Conservation (phyloP, 2,888 invertebrate species). For the Scaptomyza polygonia region DNA sequence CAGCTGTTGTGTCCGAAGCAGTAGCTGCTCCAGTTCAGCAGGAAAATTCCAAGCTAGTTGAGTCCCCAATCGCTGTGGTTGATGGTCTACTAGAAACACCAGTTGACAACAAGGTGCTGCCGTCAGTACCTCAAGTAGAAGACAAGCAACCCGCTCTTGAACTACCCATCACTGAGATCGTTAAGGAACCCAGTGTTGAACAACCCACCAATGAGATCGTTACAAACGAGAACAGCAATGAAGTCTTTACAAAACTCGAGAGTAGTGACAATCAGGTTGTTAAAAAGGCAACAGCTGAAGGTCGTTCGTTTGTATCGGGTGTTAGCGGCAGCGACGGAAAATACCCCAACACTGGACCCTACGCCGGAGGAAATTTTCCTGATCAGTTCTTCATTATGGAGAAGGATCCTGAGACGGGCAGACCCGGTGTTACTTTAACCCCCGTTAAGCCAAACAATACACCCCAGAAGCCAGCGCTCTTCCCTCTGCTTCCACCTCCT, state of each 20-base stretch:
- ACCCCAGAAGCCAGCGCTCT: slow-evolving; percentile 29
- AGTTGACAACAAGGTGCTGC: background rate
- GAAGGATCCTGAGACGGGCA: background rate
- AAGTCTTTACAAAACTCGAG: slow-evolving; percentile 1
- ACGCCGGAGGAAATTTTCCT: background rate
- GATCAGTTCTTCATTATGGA: slow-evolving; percentile 14
- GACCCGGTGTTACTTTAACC: too few species aligned
- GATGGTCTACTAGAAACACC: background rate
- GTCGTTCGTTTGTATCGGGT: background rate
- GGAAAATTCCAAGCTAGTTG: background rate
- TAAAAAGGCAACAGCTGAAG: slow-evolving; percentile 8
- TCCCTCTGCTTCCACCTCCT: slow-evolving; percentile 24
- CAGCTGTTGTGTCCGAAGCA: background rate
- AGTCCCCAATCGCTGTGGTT: background rate
- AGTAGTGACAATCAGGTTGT: slow-evolving; percentile 10
- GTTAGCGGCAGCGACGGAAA: background rate
- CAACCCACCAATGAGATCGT: background rate
- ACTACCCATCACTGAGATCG: background rate
- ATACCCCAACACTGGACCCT: background rate
- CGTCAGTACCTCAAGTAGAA: background rate
- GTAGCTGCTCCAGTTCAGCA: background rate
- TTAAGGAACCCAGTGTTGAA: background rate
- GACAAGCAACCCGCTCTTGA: slow-evolving; percentile 1
- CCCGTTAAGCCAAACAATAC: background rate
- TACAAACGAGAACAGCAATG: background rate